A percentile compares a stretch with the other conserved stretches of the same genome.
These are phyloP conservation scores for Pristiophorus japonicus DNA, from an alignment of 2,113 vertebrate genomes.

Conservation along the genomic window DNA sequence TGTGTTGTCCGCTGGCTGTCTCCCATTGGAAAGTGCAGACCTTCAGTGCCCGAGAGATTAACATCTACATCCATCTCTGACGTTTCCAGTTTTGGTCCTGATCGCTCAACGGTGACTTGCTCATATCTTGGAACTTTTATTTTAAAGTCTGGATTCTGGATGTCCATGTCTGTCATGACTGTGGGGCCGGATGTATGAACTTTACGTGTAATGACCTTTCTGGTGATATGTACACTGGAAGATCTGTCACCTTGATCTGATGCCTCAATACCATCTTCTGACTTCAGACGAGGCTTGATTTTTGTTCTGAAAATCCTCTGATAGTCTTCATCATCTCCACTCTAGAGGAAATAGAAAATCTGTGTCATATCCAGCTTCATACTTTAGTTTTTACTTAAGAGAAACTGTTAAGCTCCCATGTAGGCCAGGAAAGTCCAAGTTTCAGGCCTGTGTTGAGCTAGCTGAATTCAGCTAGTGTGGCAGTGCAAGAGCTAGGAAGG, in stretches of 20 bases:
- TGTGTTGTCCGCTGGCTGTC: neutral
- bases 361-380: neutral
- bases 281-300: slow-evolving; percentile 83
- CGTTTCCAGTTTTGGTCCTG: slow-evolving; percentile 28
- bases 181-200: slow-evolving; percentile 71
- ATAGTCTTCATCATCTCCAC: slow-evolving; percentile 87
- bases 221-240: slow-evolving; percentile 55
- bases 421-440: neutral
- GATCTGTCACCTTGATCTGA: slow-evolving; percentile 55
- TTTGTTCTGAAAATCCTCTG: slow-evolving; percentile 84
- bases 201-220: slow-evolving; percentile 84
- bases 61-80: slow-evolving; percentile 30
- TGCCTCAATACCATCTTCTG: slow-evolving; percentile 69
- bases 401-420: neutral
- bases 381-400: neutral
- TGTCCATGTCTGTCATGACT: slow-evolving; percentile 60
- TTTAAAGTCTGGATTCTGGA: slow-evolving; percentile 65
- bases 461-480: neutral
- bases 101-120: neutral
- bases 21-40: neutral
- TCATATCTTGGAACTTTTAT: slow-evolving; percentile 57
- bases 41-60: neutral
- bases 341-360: slow-evolving; percentile 54
- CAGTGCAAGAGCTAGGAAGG: neutral
- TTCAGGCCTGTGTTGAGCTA: neutral